Base-by-base conservation (phyloP, 2,113 vertebrate species). In the Eulemur rufifrons region DNA sequence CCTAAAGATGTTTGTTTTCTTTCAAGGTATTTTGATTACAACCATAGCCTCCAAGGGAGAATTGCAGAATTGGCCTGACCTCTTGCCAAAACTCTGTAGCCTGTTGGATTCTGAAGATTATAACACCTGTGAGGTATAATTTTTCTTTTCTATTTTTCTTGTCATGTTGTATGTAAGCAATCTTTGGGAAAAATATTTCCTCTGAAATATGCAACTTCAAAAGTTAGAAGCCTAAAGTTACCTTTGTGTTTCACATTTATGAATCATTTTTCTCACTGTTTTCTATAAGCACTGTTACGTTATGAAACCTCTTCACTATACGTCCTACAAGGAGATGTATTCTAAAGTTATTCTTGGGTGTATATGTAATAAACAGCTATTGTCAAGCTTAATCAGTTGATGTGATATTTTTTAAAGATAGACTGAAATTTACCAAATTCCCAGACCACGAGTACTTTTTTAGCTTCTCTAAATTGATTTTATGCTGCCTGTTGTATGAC, bases 1-100 rank as follows among this genome's bases (percentile, higher is more conserved):
- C 25, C 50, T 95, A 68, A 9, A 83, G 32, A 59, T 63, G 77
- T 8, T 64, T 95, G 86, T 98, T 84, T 85, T 81, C 68, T 84
- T 21, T 97, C 80, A 98, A 99, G 99, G 99, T 97, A 99, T 99
- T 98, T 98, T 99, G 97, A 99, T 99, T 98, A 99, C 99, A 98
- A 99, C 99, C 14, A 99, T 99, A 96, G 99, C 99, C 7, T 99
- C 99, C 89, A 99, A 99, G 97, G 99, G 99, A 77, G 99, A 99
- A 93, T 98, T 99, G 18, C 99, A 99, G 95, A 99, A 99, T 98
- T 99, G 99, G 99, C 99, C 99, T 5, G 99, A 99, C 84, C 99
- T 99, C 42, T 98, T 99, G 91, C 99, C 99, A 85, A 99, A 99
- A 97, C 99, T 99, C 90, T 99, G 99, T 97, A 98, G 98, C 95